Conservation (phyloP, 1,140 invertebrate genomes). For the Drosophila murphyi region DNA sequence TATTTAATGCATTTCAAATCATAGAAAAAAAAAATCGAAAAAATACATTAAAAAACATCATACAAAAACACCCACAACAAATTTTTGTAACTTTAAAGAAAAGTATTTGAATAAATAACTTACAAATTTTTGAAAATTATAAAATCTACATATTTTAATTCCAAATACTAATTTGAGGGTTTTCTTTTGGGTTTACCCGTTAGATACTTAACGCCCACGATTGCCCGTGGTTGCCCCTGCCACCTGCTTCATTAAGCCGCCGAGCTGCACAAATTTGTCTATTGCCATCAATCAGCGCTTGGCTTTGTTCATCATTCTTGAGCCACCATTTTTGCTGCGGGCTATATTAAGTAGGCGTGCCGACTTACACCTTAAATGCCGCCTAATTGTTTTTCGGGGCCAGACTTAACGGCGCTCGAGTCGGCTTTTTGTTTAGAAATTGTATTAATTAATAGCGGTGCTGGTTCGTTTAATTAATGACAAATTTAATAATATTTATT, state of each 20-base stretch:
- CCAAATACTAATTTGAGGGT: background rate
- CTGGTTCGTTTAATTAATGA: slow-evolving; percentile 65
- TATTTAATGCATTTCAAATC: slow-evolving; percentile 64
- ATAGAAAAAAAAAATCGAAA: slow-evolving; percentile 34
- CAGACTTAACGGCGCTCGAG: slow-evolving; percentile 53
- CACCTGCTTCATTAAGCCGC: slow-evolving; percentile 27
- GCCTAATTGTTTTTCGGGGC: slow-evolving; percentile 73
- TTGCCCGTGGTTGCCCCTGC: background rate
- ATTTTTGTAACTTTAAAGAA: slow-evolving; percentile 72
- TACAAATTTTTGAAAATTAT: slow-evolving; percentile 76
- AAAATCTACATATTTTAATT: background rate
- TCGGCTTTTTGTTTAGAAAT: slow-evolving; percentile 64
- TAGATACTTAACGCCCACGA: slow-evolving; percentile 18
- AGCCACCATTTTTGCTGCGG: slow-evolving; percentile 25
- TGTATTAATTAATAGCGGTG: slow-evolving; percentile 74
- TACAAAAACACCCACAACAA: slow-evolving; percentile 41
- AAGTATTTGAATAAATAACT: slow-evolving; percentile 74
- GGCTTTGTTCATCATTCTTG: slow-evolving; percentile 48
- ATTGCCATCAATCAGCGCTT: slow-evolving; percentile 70
- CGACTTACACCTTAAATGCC: slow-evolving; percentile 72
- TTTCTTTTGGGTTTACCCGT: background rate
- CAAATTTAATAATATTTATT: slow-evolving; percentile 74
- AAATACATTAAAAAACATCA: slow-evolving; percentile 6
- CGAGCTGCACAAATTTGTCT: slow-evolving; percentile 41
- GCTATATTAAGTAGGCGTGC: slow-evolving; percentile 54